A percentile compares a stretch with the other conserved stretches of the same genome.
phyloP scores from a whole-genome alignment of 2,888 invertebrate species.

The Geophilus truncorum region DNA sequence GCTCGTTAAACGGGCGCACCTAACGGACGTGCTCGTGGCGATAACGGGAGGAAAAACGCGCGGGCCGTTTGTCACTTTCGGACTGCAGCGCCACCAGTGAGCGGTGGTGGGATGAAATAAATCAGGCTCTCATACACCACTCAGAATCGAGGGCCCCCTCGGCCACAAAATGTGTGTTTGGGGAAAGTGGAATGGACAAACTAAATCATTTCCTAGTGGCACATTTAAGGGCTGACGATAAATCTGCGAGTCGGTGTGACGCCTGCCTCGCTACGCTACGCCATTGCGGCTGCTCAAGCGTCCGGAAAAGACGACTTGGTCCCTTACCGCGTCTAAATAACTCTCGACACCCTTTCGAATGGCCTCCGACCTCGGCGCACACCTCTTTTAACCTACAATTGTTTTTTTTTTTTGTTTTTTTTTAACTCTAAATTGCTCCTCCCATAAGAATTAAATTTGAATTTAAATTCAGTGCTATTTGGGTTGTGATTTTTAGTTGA shows the following conservation, averaged over 20 bases:
- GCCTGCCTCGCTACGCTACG: background rate
- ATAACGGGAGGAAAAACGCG: background rate
- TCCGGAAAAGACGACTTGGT: conserved; percentile 19
- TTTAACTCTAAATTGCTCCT: no score
- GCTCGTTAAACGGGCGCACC: conserved; percentile 20
- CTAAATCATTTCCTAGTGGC: conserved; percentile 35
- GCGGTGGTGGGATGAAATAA: conserved; percentile 11
- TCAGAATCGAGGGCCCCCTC: conserved; percentile 10
- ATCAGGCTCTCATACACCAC: conserved; percentile 8
- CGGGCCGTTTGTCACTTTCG: background rate
- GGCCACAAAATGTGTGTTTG: conserved; percentile 35
- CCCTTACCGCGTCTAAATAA: background rate
- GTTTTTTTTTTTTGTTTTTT: background rate
- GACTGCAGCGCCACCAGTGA: background rate
- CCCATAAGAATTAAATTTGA: no score
- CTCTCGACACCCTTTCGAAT: background rate
- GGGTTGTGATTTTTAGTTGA: no score
- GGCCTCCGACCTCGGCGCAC: background rate
- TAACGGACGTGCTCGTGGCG: conserved; percentile 8
- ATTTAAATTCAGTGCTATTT: no score
- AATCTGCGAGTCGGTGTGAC: conserved; percentile 19
- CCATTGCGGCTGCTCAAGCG: background rate
- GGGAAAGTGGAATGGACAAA: conserved; percentile 35
- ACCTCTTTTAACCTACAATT: conserved; percentile 8
- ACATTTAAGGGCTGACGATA: conserved; percentile 31